Percentiles rank a stretch among this genome's conserved stretches.
These are phyloP conservation scores for Phortica variegata DNA, from an alignment of 1,140 invertebrate genomes.

Conservation along the genomic window DNA sequence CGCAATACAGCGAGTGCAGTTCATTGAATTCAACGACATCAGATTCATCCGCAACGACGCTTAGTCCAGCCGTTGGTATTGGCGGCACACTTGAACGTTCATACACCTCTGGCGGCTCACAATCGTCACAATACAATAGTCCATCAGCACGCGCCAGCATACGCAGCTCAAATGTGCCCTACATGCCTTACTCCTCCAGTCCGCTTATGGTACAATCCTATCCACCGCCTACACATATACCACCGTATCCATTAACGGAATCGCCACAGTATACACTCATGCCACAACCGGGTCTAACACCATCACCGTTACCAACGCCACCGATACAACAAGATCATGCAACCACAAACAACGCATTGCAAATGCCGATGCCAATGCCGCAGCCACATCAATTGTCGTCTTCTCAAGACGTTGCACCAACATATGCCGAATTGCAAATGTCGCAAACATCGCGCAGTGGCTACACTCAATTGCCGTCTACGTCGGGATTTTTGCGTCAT, in stretches of 20 bases:
- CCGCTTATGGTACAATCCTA: conserved; percentile 44
- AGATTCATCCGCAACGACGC: conserved; percentile 40
- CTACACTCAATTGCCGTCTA: conserved; percentile 36
- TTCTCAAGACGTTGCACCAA: background rate
- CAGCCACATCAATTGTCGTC: conserved; percentile 1
- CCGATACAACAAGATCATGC: background rate
- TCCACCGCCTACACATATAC: conserved; percentile 37
- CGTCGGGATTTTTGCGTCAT: conserved; percentile 27
- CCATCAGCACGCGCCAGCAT: conserved; percentile 35
- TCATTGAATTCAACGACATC: conserved; percentile 48
- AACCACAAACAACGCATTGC: background rate
- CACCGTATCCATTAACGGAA: conserved; percentile 37
- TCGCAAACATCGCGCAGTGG: conserved; percentile 5
- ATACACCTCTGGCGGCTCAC: conserved; percentile 41
- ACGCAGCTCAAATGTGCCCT: conserved; percentile 42
- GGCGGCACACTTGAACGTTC: conserved; percentile 30
- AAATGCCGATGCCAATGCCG: background rate
- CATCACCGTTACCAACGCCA: conserved; percentile 16
- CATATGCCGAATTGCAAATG: too few species aligned
- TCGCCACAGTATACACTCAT: conserved; percentile 40
- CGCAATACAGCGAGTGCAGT: conserved; percentile 47
- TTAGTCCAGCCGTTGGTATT: conserved; percentile 39
- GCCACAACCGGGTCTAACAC: conserved; percentile 9
- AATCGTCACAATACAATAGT: conserved; percentile 46
- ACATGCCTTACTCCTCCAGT: conserved; percentile 49